Percentiles rank a stretch among this genome's conserved stretches.
phyloP scores from a whole-genome alignment of 2,113 vertebrate genomes.

The Cacatua alba region DNA sequence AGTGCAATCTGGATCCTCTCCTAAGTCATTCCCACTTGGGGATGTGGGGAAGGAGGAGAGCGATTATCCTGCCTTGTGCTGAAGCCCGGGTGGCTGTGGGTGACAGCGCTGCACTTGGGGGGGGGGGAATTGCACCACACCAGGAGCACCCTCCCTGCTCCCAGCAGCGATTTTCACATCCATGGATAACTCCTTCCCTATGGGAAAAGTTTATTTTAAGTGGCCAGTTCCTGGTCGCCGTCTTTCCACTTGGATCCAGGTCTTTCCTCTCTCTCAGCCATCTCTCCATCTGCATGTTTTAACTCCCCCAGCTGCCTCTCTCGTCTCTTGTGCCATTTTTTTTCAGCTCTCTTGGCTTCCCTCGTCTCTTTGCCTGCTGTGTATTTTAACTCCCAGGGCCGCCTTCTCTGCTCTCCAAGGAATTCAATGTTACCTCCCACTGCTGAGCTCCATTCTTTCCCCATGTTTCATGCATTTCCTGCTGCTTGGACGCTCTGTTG shows the following conservation, averaged over 20 bases:
- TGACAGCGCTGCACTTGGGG: not conserved
- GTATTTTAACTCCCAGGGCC: slow-evolving; percentile 67
- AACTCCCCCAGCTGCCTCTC: slow-evolving; percentile 75
- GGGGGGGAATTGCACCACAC: not conserved
- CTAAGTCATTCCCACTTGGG: not conserved
- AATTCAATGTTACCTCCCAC: slow-evolving; percentile 51
- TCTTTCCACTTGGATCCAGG: slow-evolving; percentile 61
- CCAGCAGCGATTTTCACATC: not conserved
- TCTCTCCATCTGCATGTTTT: slow-evolving; percentile 80
- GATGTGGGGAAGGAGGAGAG: not conserved
- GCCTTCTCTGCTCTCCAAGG: slow-evolving; percentile 56
- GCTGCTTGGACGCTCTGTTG: slow-evolving; percentile 46
- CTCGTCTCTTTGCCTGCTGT: slow-evolving; percentile 56
- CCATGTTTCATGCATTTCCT: slow-evolving; percentile 61
- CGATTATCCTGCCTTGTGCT: not conserved
- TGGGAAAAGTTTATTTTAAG: slow-evolving; percentile 37
- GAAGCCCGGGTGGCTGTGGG: not conserved
- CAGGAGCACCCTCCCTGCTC: not conserved
- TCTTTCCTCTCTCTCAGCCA: slow-evolving; percentile 75
- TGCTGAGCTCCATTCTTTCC: slow-evolving; percentile 36
- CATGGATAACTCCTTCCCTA: not conserved
- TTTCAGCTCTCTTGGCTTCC: slow-evolving; percentile 68
- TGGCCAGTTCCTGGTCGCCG: slow-evolving; percentile 28
- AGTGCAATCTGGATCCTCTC: not conserved
- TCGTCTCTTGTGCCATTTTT: slow-evolving; percentile 71